Evolutionary conservation across 2,113 vertebrate genomes (phyloP), one percentile per base, ranked within the genome.

Genomic region (Sylvilagus bachmani): DNA sequence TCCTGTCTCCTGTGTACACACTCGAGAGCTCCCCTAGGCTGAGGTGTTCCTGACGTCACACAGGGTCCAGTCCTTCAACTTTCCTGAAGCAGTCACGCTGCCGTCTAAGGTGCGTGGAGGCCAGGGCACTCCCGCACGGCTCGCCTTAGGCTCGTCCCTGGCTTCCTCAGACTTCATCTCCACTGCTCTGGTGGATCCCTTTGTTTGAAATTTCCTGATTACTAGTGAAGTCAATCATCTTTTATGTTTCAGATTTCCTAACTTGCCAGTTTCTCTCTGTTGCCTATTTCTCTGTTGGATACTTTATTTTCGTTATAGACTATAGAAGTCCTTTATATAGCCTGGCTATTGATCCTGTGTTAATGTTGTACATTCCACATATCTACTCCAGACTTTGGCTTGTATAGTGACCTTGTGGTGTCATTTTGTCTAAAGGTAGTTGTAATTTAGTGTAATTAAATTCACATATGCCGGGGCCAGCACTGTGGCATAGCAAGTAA

Each of bases 361-460:
- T 89, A 86, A 62, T 82, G 73, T 66, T 38, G 19, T 71, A 7
- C 9, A 38, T 62, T 89, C 38, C 8, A 53, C 25, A 49, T 6
- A 61, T 33, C 58, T 84, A 17, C 55, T 87, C 22, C 27, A 74
- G 13, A 75, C 64, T 89, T 80, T 79, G 74, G 38, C 44, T 86
- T 86, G 10, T 83, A 21, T 90, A 8, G 73, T 71, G 64, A 29
- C n/a, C 80, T 88, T 24, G 58, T 61, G 5, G 6, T 84, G 58
- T 51, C 5, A 80, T 91, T 74, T 91, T 66, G 33, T 86, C 55
- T 69, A 33, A 44, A 66, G 73, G 70, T 79, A 84, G 44, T 38
- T 93, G 8, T 78, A 51, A 33, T 49, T 89, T 33, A 64, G 49
- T 89, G 3, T 84, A 70, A 77, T 73, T 94, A 86, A 75, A 51